These are phyloP conservation scores for Ellobius talpinus DNA, from an alignment of 2,113 vertebrate genomes.

Conservation along the genomic window DNA sequence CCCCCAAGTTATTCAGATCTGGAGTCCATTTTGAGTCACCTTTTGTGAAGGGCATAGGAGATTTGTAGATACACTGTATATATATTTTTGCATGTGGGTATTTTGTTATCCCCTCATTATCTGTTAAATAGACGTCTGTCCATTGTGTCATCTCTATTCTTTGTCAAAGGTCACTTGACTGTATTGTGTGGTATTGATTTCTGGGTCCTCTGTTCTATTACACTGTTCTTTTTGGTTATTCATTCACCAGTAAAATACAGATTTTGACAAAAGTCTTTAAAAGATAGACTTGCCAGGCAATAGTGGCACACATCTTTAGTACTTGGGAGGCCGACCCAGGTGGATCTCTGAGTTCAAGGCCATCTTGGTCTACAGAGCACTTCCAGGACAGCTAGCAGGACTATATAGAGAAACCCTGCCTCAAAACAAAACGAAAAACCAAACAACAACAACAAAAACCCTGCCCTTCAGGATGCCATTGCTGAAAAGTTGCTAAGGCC, in stretches of 20 bases:
- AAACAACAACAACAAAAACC: neutral
- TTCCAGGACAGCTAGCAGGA: too few relatives aligned
- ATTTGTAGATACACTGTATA: neutral
- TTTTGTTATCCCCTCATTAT: neutral
- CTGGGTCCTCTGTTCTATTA: neutral
- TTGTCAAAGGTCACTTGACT: neutral
- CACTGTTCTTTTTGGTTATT: neutral
- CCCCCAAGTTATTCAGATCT: neutral
- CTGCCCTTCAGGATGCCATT: neutral
- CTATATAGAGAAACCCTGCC: too few relatives aligned
- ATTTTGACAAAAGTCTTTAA: neutral
- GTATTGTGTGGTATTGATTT: neutral
- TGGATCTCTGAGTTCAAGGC: too few relatives aligned
- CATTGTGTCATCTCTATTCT: neutral
- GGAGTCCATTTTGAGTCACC: neutral
- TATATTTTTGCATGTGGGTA: neutral
- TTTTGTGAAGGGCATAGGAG: neutral
- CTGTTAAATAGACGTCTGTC: too few relatives aligned
- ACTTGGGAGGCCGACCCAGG: too few relatives aligned
- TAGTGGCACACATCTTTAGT: neutral
- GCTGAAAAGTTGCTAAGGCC: neutral
- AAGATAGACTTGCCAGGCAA: neutral
- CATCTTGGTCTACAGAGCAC: too few relatives aligned
- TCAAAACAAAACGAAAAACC: too few relatives aligned
- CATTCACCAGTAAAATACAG: neutral